phyloP scores from a whole-genome alignment of 2,888 invertebrate genomes.

The Zhengitettix transpicula region DNA sequence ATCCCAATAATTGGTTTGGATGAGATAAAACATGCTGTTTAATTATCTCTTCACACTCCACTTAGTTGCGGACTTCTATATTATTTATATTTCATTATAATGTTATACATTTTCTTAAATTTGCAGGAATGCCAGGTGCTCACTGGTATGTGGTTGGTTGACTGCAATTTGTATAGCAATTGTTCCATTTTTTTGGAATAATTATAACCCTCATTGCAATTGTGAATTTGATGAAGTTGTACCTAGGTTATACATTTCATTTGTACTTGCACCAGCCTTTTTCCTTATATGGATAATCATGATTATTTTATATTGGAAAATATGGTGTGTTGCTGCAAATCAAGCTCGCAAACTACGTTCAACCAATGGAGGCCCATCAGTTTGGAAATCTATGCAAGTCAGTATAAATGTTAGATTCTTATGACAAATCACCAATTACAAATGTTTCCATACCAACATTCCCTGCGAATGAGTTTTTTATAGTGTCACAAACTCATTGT shows the following conservation, averaged over 20 bases:
- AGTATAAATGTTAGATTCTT: neutral
- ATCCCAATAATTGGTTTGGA: no score
- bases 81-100: neutral
- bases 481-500: no score
- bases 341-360: constrained; percentile 47
- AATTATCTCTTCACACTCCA: no score
- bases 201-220: constrained; percentile 39
- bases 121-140: constrained; percentile 34
- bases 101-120: neutral
- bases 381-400: constrained; percentile 65
- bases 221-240: constrained; percentile 55
- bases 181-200: constrained; percentile 63
- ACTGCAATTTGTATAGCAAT: constrained; percentile 46
- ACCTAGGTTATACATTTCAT: constrained; percentile 24
- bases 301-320: constrained; percentile 57
- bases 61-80: no score
- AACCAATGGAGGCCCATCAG: constrained; percentile 32
- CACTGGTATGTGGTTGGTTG: constrained; percentile 51
- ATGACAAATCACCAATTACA: neutral
- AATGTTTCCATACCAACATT: no score
- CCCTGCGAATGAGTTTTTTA: no score
- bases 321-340: constrained; percentile 59
- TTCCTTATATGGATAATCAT: constrained; percentile 56
- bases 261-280: constrained; percentile 51
- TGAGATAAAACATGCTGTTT: no score